Evolutionary conservation across 2,113 vertebrate species (phyloP).

Genomic region (Alethe castanea): DNA sequence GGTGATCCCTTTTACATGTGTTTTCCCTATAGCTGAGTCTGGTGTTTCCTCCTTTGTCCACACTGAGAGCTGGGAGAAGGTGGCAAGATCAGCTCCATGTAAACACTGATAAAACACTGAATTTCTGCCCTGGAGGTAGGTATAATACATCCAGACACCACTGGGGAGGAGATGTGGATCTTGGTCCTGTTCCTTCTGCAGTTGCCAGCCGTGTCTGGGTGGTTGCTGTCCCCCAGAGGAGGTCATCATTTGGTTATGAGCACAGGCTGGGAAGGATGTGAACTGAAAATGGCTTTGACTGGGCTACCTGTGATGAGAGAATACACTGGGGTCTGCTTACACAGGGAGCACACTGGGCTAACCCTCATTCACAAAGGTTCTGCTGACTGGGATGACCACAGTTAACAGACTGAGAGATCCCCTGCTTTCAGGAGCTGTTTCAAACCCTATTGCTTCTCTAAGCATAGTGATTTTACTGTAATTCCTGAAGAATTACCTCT

Average conservation of each 20-base stretch:
- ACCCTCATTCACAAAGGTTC: not conserved
- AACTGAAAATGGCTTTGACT: not conserved
- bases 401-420: not conserved
- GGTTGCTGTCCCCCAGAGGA: not conserved
- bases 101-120: not conserved
- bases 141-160: not conserved
- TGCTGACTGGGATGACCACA: not conserved
- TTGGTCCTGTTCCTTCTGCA: not conserved
- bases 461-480: not conserved
- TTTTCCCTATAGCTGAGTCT: not conserved
- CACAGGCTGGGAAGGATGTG: not conserved
- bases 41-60: not conserved
- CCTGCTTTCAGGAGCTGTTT: not conserved
- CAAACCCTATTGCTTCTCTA: not conserved
- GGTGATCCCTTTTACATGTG: not conserved
- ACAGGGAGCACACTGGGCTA: not conserved
- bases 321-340: not conserved
- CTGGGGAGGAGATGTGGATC: not conserved
- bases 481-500: not conserved
- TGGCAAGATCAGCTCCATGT: fast-evolving
- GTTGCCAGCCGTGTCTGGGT: not conserved
- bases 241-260: not conserved
- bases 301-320: not conserved
- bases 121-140: not conserved
- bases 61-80: not conserved